phyloP scores from a whole-genome alignment of 2,888 invertebrate genomes.

The Bembecia ichneumoniformis region DNA sequence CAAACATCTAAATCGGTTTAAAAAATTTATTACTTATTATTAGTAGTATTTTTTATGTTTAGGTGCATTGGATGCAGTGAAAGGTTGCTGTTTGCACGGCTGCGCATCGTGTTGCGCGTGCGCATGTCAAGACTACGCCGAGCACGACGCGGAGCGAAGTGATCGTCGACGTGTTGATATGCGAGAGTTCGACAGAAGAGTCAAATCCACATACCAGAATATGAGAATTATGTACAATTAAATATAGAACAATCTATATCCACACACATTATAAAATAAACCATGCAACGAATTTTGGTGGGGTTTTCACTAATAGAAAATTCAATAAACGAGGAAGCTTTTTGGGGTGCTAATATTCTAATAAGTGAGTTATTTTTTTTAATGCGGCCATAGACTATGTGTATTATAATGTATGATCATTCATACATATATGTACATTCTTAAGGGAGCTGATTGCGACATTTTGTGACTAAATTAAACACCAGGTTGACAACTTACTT shows the following conservation, averaged over 20 bases:
- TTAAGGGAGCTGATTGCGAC: no score
- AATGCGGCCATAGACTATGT: no score
- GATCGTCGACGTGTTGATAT: slow-evolving; percentile 27
- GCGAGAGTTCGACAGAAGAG: slow-evolving; percentile 37
- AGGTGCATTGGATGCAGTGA: slow-evolving; percentile 41
- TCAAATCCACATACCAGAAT: slow-evolving; percentile 20
- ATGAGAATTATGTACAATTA: slow-evolving; percentile 42
- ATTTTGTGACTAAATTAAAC: not conserved
- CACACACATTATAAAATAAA: not conserved
- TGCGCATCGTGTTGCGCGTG: slow-evolving; percentile 33
- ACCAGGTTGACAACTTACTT: not conserved
- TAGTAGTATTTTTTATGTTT: no score
- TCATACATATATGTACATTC: no score
- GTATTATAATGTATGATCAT: no score
- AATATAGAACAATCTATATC: slow-evolving; percentile 2
- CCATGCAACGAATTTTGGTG: no score
- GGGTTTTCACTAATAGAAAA: no score
- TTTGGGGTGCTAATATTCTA: no score
- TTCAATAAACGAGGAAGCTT: no score
- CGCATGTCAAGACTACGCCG: slow-evolving; percentile 22
- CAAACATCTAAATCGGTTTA: no score
- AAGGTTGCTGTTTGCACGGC: slow-evolving; percentile 31
- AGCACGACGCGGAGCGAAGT: slow-evolving; percentile 31
- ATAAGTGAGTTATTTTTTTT: no score
- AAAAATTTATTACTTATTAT: no score